Evolutionary conservation across 2,888 invertebrate genomes (phyloP), one percentile per base, ranked within the genome.

Genomic region (Chloroclysta siterata): DNA sequence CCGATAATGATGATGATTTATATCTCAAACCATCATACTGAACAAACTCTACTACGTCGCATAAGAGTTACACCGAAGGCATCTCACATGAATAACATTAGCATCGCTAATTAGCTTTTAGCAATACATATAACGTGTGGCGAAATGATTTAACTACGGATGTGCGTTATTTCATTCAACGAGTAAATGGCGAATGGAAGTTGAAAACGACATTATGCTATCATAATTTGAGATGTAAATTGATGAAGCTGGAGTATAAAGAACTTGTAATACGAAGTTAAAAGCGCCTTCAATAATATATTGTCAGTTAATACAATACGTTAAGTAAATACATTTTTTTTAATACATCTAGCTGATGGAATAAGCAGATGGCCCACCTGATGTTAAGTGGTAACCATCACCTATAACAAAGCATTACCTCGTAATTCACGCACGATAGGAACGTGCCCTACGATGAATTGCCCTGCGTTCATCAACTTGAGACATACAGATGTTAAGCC

Each of bases 101-200:
- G 75, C 78, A 81, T 73, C 78, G 77, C 77, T 80, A 79, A 81
- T 79, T 74, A 80, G 71, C 75, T 72, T 72, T 73, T 65, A 74
- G 72, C 73, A 71, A 75, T 78, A 77, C 72, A 47, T 53, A 62
- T 29, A 28, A 36, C 55, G 47, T 50, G 57, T 41, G 52, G 61
- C 42, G 41, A 57, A 62, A 63, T 63, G 55, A 55, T 63, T 63
- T 59, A 59, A 54, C 58, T 55, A 47, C 55, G 39, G n/a, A 41
- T 50, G 28, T 47, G 33, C 10, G 53, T 59, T 39, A 59, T 53
- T 60, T 60, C 60, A 53, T 53, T 53, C 48, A n/a, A 28, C 22
- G 14, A 29, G 22, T 22, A 22, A 22, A 22, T 22, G 22, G 22
- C 47, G 46, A 33, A 33, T 7, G 28, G 47, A 59, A 41, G 39